Conservation (phyloP, 2,888 invertebrate genomes). For the Drosophila nr. perissopoda region DNA sequence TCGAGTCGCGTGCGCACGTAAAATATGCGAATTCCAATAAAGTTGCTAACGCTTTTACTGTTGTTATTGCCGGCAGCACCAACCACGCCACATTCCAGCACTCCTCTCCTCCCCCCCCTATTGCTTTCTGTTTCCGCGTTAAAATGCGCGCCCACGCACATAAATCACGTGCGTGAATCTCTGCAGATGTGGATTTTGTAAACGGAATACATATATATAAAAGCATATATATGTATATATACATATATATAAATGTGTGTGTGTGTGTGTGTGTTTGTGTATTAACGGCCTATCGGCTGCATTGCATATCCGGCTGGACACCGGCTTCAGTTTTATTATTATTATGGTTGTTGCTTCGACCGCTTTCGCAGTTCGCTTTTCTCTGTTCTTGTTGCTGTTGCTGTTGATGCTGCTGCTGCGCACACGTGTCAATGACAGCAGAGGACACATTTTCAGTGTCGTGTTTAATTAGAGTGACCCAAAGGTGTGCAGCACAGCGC, state of each 20-base stretch:
- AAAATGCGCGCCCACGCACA: slow-evolving; percentile 80
- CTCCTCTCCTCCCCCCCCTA: neutral
- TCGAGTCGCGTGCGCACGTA: slow-evolving; percentile 62
- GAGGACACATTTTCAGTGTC: slow-evolving; percentile 77
- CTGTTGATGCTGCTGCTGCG: slow-evolving; percentile 36
- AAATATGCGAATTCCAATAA: slow-evolving; percentile 80
- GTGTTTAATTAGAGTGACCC: slow-evolving; percentile 78
- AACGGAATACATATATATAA: slow-evolving; percentile 49
- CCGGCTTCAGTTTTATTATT: slow-evolving; percentile 56
- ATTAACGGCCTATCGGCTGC: slow-evolving; percentile 79
- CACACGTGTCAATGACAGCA: slow-evolving; percentile 78
- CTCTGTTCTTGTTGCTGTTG: slow-evolving; percentile 23
- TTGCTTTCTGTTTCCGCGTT: slow-evolving; percentile 51
- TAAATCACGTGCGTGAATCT: slow-evolving; percentile 78
- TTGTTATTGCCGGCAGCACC: slow-evolving; percentile 16
- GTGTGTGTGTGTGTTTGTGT: slow-evolving; percentile 39
- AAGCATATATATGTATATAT: neutral
- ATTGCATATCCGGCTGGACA: slow-evolving; percentile 73
- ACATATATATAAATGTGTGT: neutral
- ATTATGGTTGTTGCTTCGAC: slow-evolving; percentile 40
- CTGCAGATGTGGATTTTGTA: slow-evolving; percentile 43
- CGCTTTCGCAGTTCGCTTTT: slow-evolving; percentile 38
- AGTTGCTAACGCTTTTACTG: slow-evolving; percentile 63
- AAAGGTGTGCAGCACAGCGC: slow-evolving; percentile 54
- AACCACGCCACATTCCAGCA: neutral